These are phyloP conservation scores for Halichondria panicea DNA, from an alignment of 37 sponge, comb jelly and placozoan genomes.

Conservation along the genomic window DNA sequence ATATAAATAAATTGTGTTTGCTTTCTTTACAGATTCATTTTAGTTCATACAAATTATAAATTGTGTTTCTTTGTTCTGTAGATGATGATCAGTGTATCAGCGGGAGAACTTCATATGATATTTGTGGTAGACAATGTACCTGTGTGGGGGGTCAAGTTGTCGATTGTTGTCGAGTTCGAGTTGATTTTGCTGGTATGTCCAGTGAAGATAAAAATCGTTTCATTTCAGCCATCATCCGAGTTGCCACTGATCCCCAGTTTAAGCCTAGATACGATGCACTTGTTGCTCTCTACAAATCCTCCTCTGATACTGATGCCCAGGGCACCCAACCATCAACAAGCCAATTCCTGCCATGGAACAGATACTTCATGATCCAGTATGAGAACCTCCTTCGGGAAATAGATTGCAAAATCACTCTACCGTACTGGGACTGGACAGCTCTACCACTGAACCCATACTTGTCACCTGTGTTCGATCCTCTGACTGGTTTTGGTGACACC, in stretches of 20 bases:
- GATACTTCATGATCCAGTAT: constrained; percentile 65
- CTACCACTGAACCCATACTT: constrained; percentile 46
- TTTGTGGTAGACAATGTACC: constrained; percentile 43
- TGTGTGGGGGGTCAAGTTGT: constrained; percentile 28
- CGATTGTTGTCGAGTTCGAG: constrained; percentile 45
- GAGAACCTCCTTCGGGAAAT: constrained; percentile 57
- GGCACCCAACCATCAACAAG: constrained; percentile 15
- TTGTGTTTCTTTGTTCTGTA: too few relatives aligned
- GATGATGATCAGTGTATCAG: too few relatives aligned
- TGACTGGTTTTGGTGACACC: constrained; percentile 56
- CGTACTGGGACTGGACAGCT: constrained; percentile 69
- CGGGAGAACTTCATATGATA: constrained; percentile 10
- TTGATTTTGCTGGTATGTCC: constrained; percentile 30
- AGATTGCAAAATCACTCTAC: constrained; percentile 61
- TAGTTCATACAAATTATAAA: too few relatives aligned
- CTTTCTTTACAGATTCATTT: too few relatives aligned
- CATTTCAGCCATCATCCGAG: constrained; percentile 36
- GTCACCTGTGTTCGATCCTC: constrained; percentile 24
- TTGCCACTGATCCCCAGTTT: constrained; percentile 45
- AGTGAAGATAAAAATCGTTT: constrained; percentile 31
- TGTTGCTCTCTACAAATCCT: constrained; percentile 27
- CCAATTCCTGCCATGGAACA: constrained; percentile 54
- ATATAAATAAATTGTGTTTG: too few relatives aligned
- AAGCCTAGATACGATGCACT: constrained; percentile 48
- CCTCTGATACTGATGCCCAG: constrained; percentile 33